phyloP scores from a whole-genome alignment of 1,140 invertebrate genomes.

The Drosophila kikkawai region DNA sequence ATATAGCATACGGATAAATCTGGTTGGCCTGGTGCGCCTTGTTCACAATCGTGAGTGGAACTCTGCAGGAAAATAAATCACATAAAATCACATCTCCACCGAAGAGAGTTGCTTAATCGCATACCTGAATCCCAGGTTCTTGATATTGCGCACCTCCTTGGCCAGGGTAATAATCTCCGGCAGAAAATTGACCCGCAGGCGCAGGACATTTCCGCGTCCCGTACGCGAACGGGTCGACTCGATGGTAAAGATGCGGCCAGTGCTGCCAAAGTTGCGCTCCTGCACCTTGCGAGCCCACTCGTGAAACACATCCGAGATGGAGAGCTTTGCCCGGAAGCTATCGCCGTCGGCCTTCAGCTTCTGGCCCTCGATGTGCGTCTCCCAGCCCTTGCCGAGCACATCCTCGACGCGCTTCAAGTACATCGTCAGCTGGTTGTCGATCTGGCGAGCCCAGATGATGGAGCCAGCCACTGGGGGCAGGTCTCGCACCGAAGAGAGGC shows the following conservation, averaged over 20 bases:
- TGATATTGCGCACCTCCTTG: conserved; percentile 99
- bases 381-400: conserved; percentile 99
- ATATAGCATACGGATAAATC: conserved; percentile 99
- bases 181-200: conserved; percentile 98
- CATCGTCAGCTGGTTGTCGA: conserved; percentile 98
- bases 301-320: conserved; percentile 98
- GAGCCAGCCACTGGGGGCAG: conserved; percentile 98
- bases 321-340: conserved; percentile 97
- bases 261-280: conserved; percentile 96
- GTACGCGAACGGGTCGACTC: conserved; percentile 93
- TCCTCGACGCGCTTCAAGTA: conserved; percentile 98
- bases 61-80: conserved; percentile 86
- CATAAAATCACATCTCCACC: not conserved
- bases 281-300: conserved; percentile 98
- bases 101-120: not conserved
- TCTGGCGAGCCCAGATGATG: conserved; percentile 99
- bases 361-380: conserved; percentile 99
- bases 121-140: conserved; percentile 95
- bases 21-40: conserved; percentile 99
- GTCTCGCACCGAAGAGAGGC: conserved; percentile 96
- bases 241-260: conserved; percentile 97
- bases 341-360: conserved; percentile 99
- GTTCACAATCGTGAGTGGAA: conserved; percentile 98
- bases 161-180: conserved; percentile 99
- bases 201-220: conserved; percentile 95